phyloP scores from a whole-genome alignment of 2,797 vertebrate species.

The Periophthalmus magnuspinnatus region DNA sequence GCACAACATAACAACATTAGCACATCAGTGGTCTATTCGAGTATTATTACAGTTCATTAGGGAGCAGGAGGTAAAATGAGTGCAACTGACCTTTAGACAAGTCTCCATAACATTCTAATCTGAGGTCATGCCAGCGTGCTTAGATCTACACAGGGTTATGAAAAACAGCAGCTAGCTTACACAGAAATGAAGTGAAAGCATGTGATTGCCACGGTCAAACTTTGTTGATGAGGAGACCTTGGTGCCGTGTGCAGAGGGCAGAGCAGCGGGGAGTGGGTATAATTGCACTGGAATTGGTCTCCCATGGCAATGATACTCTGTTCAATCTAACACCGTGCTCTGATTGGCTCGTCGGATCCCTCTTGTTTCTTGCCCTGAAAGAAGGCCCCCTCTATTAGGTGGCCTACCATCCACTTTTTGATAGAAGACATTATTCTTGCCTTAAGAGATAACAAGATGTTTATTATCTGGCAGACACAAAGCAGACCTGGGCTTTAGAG shows the following conservation, averaged over 20 bases:
- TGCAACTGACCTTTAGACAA: background rate
- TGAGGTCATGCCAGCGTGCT: constrained; percentile 18
- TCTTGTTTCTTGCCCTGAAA: constrained; percentile 59
- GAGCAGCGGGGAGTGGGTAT: constrained; percentile 81
- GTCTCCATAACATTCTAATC: background rate
- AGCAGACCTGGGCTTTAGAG: constrained; percentile 33
- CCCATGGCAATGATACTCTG: constrained; percentile 79
- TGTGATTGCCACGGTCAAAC: constrained; percentile 70
- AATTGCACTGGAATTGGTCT: constrained; percentile 82
- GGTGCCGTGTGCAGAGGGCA: constrained; percentile 72
- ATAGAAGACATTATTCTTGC: constrained; percentile 59
- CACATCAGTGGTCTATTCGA: background rate
- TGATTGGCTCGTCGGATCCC: constrained; percentile 62
- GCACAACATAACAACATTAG: background rate
- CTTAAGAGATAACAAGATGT: constrained; percentile 56
- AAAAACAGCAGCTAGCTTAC: constrained; percentile 59
- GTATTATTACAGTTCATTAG: background rate
- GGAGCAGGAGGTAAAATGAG: background rate
- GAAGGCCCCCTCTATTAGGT: constrained; percentile 50
- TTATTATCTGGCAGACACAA: constrained; percentile 36
- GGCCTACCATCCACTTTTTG: constrained; percentile 59
- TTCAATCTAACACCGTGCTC: constrained; percentile 67
- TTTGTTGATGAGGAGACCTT: constrained; percentile 53
- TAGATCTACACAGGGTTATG: constrained; percentile 26
- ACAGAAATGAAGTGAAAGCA: constrained; percentile 72